Evolutionary conservation across 2,797 vertebrate genomes (phyloP).

Genomic region (Setipinna tenuifilis): DNA sequence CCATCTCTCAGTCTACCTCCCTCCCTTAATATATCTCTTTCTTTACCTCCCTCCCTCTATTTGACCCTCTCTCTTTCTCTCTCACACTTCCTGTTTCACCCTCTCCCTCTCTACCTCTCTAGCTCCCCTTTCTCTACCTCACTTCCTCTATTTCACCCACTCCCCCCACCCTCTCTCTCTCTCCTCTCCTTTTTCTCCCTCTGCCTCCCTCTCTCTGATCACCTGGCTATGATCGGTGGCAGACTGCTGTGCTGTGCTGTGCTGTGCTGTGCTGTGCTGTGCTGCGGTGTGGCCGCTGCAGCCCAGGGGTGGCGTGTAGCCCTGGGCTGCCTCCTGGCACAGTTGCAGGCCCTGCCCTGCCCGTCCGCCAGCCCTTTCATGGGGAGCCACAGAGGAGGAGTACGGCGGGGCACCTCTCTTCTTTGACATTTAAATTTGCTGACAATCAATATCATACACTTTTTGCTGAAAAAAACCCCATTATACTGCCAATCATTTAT

Average conservation of each 20-base stretch:
- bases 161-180: not conserved
- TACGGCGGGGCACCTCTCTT: not conserved
- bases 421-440: slow-evolving; percentile 18
- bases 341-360: slow-evolving; percentile 55
- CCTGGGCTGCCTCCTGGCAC: slow-evolving; percentile 50
- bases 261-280: not conserved
- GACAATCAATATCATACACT: slow-evolving; percentile 9
- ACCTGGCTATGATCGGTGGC: slow-evolving; percentile 52
- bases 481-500: not conserved
- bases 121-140: too few species aligned
- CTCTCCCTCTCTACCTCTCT: too few species aligned
- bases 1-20: not conserved
- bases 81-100: too few species aligned
- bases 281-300: slow-evolving; percentile 27
- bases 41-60: too few species aligned
- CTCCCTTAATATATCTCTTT: too few species aligned
- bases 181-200: not conserved
- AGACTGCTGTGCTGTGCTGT: slow-evolving; percentile 54
- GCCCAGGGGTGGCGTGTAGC: slow-evolving; percentile 48
- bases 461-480: not conserved
- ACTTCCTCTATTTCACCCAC: too few species aligned
- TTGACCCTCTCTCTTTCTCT: too few species aligned
- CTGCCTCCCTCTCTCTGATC: slow-evolving; percentile 36
- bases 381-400: not conserved
- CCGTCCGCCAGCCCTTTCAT: not conserved